phyloP scores from a whole-genome alignment of 2,113 vertebrate genomes.

The Tachycineta bicolor region DNA sequence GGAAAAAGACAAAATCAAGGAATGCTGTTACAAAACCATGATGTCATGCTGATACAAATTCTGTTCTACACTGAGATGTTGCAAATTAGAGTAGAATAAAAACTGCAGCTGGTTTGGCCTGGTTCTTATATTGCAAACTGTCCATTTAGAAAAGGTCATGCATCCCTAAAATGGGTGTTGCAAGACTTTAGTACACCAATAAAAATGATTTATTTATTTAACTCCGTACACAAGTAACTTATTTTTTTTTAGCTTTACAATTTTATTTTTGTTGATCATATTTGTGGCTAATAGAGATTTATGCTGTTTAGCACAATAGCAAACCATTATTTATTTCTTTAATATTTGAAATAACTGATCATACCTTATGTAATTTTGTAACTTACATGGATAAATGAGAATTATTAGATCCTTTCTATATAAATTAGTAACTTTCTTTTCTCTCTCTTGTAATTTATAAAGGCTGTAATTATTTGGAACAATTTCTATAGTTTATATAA shows the following conservation, averaged over 20 bases:
- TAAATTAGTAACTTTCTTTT: neutral
- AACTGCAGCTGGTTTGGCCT: slow-evolving; percentile 36
- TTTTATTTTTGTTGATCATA: neutral
- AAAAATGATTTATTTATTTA: slow-evolving; percentile 1
- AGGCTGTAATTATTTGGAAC: neutral
- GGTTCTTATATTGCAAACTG: slow-evolving; percentile 42
- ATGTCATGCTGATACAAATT: neutral
- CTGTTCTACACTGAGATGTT: neutral
- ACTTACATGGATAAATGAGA: neutral
- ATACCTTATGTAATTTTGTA: neutral
- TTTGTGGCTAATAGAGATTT: neutral
- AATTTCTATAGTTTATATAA: neutral
- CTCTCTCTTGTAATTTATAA: neutral
- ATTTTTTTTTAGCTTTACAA: slow-evolving; percentile 35
- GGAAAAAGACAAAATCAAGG: neutral
- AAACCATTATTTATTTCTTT: neutral
- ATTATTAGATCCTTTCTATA: neutral
- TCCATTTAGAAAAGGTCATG: slow-evolving; percentile 67
- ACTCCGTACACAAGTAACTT: neutral
- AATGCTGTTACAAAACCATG: neutral
- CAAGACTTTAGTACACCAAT: slow-evolving; percentile 65
- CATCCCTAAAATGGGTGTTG: slow-evolving; percentile 73
- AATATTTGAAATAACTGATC: neutral
- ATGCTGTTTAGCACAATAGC: neutral
- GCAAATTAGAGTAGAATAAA: slow-evolving; percentile 15